Conservation (phyloP, 2,113 vertebrate genomes). For the Phalacrocorax brasilianus region DNA sequence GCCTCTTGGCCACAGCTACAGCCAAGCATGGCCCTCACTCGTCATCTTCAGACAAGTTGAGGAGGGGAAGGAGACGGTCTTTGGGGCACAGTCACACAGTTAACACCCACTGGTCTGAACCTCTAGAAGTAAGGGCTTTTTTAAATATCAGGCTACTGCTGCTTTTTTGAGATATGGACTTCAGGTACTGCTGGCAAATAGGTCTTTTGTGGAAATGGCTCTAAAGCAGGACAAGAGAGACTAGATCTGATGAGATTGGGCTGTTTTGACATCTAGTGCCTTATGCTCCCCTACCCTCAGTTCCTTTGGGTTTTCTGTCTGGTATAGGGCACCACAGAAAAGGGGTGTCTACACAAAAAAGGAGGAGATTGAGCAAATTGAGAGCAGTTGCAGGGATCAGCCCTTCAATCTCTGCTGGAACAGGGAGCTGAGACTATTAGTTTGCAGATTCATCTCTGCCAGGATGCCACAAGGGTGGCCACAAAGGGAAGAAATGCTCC, state of each 20-base stretch:
- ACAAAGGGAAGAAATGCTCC: background rate
- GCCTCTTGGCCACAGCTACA: background rate
- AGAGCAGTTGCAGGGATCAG: background rate
- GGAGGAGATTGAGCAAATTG: background rate
- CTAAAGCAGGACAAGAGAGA: background rate
- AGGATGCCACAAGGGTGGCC: background rate
- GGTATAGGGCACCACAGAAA: background rate
- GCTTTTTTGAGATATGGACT: background rate
- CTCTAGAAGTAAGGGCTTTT: background rate
- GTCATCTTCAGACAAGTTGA: background rate
- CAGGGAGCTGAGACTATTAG: background rate
- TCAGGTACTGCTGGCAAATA: background rate
- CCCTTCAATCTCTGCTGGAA: background rate
- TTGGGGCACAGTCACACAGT: background rate
- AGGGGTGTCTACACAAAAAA: background rate
- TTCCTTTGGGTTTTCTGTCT: background rate
- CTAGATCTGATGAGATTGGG: background rate
- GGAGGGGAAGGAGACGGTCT: background rate
- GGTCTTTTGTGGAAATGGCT: background rate
- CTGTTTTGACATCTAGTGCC: background rate
- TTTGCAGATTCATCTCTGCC: background rate
- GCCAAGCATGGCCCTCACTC: background rate
- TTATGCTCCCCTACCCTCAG: background rate
- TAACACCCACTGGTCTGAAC: background rate
- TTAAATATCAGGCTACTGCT: background rate